These are phyloP conservation scores for Patella pellucida DNA, from an alignment of 2,888 invertebrate genomes.

Conservation along the genomic window DNA sequence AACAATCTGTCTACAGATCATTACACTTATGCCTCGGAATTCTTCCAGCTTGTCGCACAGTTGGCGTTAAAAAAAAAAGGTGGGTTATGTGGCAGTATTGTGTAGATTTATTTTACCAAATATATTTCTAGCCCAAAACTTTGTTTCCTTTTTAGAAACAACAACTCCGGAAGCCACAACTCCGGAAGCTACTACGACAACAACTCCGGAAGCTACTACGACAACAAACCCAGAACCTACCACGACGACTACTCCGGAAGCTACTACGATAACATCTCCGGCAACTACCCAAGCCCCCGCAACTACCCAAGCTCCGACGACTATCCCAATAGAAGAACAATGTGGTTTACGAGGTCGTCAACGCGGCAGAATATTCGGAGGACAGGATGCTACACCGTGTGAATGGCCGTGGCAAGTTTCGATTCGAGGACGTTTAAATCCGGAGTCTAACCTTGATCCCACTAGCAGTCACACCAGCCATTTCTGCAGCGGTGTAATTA, in stretches of 20 bases:
- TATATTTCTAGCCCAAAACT: no score
- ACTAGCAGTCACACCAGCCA: background rate
- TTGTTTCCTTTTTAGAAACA: no score
- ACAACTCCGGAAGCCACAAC: no score
- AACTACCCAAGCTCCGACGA: background rate
- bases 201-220: background rate
- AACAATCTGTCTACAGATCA: no score
- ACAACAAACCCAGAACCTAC: background rate
- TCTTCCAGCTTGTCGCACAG: no score
- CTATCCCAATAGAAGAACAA: background rate
- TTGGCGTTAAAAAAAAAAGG: no score
- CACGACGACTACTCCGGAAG: background rate
- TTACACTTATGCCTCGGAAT: no score
- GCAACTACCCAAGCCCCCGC: background rate
- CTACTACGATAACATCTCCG: background rate
- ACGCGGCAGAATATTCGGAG: background rate
- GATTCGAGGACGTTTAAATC: background rate
- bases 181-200: no score
- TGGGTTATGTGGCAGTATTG: no score
- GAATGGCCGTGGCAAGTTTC: conserved; percentile 7
- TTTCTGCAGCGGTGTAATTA: background rate
- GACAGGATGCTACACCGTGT: background rate
- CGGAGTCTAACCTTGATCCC: background rate
- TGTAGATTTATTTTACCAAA: no score
- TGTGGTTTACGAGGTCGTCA: background rate